Evolutionary conservation across 2,113 vertebrate species (phyloP).

Genomic region (Scortum barcoo): DNA sequence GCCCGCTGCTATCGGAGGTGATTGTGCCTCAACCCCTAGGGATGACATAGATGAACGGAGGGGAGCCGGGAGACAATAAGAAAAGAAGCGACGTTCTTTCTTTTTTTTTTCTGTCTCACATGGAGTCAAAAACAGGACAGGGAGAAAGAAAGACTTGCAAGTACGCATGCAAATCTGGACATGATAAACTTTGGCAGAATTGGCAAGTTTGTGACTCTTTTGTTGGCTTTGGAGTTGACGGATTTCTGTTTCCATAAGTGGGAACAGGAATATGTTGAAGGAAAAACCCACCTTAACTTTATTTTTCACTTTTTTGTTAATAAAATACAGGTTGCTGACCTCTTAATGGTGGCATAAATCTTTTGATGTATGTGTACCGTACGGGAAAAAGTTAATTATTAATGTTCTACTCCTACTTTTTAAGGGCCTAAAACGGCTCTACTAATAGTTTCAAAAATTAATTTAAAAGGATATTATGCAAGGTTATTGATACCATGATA

Average conservation of each 20-base stretch:
- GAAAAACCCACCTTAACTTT: neutral
- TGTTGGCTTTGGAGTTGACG: neutral
- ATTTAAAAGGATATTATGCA: neutral
- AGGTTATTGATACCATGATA: neutral
- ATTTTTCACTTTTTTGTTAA: neutral
- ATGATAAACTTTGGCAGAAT: neutral
- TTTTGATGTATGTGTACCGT: neutral
- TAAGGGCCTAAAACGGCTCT: neutral
- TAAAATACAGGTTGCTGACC: neutral
- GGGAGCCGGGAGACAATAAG: conserved; percentile 65
- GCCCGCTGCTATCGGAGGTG: conserved; percentile 69
- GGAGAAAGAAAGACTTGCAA: neutral
- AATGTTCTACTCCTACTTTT: neutral
- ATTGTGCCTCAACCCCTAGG: conserved; percentile 74
- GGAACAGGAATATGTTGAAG: neutral
- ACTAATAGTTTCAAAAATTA: neutral
- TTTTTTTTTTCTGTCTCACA: conserved; percentile 7
- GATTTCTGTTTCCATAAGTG: neutral
- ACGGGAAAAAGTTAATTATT: neutral
- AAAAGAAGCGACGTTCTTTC: conserved; percentile 28
- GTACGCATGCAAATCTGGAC: neutral
- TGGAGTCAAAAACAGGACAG: conserved; percentile 24
- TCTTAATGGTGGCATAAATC: neutral
- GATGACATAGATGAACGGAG: conserved; percentile 74
- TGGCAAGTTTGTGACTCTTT: neutral